phyloP scores from a whole-genome alignment of 2,113 vertebrate genomes.

The Genyomyrus donnyi region DNA sequence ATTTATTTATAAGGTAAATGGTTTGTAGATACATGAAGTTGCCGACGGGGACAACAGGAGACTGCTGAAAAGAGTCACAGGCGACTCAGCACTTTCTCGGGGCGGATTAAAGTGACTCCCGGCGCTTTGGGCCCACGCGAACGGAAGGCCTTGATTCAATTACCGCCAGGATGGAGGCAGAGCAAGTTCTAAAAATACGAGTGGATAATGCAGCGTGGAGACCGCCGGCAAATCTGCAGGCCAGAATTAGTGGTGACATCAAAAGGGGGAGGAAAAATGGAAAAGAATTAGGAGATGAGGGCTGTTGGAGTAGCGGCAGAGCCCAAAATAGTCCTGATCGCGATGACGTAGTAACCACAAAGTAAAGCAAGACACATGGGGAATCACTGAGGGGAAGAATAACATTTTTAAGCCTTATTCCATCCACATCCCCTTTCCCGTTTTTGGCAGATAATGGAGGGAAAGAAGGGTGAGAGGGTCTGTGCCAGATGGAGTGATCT shows the following conservation, averaged over 20 bases:
- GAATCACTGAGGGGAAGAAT: background rate
- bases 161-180: slow-evolving; percentile 13
- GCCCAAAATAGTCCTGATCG: slow-evolving; percentile 1
- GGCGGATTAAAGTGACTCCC: background rate
- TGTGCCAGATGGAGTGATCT: background rate
- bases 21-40: background rate
- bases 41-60: background rate
- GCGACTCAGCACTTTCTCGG: slow-evolving; percentile 4
- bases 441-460: background rate
- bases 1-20: background rate
- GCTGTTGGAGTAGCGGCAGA: background rate
- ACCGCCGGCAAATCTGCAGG: slow-evolving; percentile 9
- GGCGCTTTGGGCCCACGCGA: background rate
- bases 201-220: slow-evolving; percentile 1
- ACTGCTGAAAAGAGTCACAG: background rate
- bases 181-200: slow-evolving; percentile 20
- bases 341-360: background rate
- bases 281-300: background rate
- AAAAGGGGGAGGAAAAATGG: background rate
- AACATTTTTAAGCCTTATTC: background rate
- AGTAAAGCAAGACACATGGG: background rate
- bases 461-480: background rate
- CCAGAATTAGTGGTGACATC: slow-evolving; percentile 22
- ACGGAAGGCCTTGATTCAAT: slow-evolving; percentile 18
- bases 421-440: background rate